Evolutionary conservation across 2,113 vertebrate species (phyloP).

Genomic region (Callaeas wilsoni): DNA sequence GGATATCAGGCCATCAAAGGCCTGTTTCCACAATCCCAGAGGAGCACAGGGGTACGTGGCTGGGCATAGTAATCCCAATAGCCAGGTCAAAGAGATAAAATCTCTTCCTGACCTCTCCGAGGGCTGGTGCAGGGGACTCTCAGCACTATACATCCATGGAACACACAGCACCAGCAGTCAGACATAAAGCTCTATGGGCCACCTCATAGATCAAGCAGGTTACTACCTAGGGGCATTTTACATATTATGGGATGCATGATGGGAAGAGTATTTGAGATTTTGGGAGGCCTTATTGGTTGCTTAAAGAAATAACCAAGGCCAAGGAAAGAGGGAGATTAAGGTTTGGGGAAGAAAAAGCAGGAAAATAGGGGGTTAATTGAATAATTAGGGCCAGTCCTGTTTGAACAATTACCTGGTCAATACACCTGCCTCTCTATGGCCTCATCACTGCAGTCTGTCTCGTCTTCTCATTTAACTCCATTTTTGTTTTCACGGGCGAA

Average conservation of each 20-base stretch:
- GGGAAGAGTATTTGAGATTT: background rate
- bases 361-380: background rate
- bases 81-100: background rate
- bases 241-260: background rate
- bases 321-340: background rate
- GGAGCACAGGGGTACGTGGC: background rate
- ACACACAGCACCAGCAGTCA: background rate
- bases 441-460: background rate
- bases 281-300: background rate
- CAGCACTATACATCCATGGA: fast-evolving
- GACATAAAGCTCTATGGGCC: fast-evolving
- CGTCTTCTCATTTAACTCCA: background rate
- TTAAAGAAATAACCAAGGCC: background rate
- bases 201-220: background rate
- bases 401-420: background rate
- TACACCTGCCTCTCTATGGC: background rate
- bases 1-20: background rate
- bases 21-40: background rate
- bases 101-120: background rate
- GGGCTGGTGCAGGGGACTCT: background rate
- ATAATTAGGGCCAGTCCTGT: background rate
- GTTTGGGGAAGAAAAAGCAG: background rate
- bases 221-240: background rate
- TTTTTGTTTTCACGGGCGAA: background rate
- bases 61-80: background rate